These are phyloP conservation scores for Leptopilina syphax DNA, from an alignment of 2,888 invertebrate genomes.

Conservation along the genomic window DNA sequence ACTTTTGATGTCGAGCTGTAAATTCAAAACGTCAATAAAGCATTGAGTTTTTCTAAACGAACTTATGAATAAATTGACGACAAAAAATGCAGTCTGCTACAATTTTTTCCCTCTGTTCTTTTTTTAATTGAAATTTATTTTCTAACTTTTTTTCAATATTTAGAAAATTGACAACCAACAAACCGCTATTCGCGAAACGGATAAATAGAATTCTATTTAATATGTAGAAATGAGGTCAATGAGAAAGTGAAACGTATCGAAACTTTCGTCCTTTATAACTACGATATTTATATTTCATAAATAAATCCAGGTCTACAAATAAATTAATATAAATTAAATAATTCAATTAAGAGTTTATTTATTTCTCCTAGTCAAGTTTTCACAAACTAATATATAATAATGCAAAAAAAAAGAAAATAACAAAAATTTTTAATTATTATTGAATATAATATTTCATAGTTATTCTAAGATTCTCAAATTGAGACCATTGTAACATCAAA, in stretches of 20 bases:
- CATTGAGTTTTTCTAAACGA: background rate
- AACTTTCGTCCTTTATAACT: no score
- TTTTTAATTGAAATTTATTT: background rate
- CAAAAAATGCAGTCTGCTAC: background rate
- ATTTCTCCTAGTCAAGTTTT: no score
- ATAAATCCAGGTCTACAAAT: no score
- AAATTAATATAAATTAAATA: no score
- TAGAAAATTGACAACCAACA: background rate
- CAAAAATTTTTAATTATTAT: no score
- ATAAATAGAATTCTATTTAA: background rate
- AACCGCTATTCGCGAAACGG: background rate
- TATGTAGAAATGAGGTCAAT: conserved; percentile 3
- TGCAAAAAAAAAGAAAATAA: no score
- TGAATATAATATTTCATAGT: no score
- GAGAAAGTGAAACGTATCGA: background rate
- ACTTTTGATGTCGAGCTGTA: background rate
- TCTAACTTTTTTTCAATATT: background rate
- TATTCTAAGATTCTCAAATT: no score
- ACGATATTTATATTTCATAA: no score
- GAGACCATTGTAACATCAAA: no score
- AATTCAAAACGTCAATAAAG: background rate
- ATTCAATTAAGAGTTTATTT: no score
- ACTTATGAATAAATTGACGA: conserved; percentile 12
- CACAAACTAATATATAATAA: no score
- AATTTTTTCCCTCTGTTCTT: background rate